Evolutionary conservation across 2,797 vertebrate genomes (phyloP).

Genomic region (Bradypodion ventrale): DNA sequence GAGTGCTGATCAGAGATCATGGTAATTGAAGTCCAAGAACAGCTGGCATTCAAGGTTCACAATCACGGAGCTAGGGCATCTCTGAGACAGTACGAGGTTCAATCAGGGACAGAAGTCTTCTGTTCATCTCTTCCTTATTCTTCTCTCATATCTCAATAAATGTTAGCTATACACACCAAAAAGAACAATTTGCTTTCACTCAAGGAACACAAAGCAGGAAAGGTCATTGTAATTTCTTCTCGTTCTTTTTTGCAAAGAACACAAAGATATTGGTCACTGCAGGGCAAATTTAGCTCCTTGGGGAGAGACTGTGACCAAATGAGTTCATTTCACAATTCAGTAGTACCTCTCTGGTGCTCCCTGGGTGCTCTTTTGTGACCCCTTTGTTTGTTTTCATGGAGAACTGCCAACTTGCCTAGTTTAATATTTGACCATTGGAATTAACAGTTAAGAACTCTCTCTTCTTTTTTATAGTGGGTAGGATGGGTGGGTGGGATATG

Average conservation of each 20-base stretch:
- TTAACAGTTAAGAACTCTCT: no score
- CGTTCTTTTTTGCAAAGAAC: constrained; percentile 5
- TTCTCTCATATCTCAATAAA: background rate
- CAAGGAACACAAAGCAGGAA: background rate
- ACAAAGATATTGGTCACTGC: background rate
- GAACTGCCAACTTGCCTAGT: background rate
- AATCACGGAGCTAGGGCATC: background rate
- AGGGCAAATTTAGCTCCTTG: background rate
- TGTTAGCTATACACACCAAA: background rate
- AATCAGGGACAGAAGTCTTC: background rate
- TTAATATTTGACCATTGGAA: constrained; percentile 7
- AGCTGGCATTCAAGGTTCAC: no score
- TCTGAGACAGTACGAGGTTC: background rate
- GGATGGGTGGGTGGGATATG: no score
- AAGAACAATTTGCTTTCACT: no score
- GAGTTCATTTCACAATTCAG: no score
- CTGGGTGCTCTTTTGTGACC: background rate
- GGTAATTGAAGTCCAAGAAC: no score
- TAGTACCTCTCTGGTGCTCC: background rate
- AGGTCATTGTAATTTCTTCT: constrained; percentile 1
- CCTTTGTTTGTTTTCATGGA: background rate
- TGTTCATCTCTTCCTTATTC: background rate
- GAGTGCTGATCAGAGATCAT: no score
- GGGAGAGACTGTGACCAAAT: background rate
- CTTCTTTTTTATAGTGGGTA: no score